Conservation (phyloP, 2,113 vertebrate genomes). For the Crotophaga sulcirostris region DNA sequence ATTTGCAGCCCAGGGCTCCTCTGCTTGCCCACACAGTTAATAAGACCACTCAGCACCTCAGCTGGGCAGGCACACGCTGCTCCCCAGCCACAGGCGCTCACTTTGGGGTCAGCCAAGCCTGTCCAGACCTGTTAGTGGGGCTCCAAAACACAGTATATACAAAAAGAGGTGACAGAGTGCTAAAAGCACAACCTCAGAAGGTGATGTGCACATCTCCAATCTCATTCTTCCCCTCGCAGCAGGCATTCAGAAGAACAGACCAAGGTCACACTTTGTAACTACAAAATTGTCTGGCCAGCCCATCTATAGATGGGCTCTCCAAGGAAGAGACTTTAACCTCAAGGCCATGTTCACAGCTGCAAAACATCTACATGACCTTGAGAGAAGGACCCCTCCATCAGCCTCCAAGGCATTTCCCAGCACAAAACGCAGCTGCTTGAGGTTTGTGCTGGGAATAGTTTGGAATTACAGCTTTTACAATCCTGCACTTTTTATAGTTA, state of each 20-base stretch:
- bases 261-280: background rate
- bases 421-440: constrained; percentile 5
- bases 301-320: background rate
- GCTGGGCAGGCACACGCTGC: background rate
- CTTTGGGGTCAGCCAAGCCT: background rate
- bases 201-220: background rate
- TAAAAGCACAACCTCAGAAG: background rate
- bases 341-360: background rate
- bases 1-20: background rate
- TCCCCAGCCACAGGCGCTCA: background rate
- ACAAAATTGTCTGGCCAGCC: background rate
- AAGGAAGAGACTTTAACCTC: background rate
- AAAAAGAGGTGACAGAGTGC: background rate
- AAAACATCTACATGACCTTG: background rate
- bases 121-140: accelerated
- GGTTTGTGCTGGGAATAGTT: background rate
- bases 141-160: background rate
- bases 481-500: background rate
- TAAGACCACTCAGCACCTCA: background rate
- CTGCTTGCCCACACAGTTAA: background rate
- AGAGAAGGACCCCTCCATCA: background rate
- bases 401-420: constrained; percentile 1
- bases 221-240: background rate
- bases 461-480: background rate
- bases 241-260: background rate